Evolutionary conservation across 2,888 invertebrate genomes (phyloP).

Genomic region (Calameuta idolon): DNA sequence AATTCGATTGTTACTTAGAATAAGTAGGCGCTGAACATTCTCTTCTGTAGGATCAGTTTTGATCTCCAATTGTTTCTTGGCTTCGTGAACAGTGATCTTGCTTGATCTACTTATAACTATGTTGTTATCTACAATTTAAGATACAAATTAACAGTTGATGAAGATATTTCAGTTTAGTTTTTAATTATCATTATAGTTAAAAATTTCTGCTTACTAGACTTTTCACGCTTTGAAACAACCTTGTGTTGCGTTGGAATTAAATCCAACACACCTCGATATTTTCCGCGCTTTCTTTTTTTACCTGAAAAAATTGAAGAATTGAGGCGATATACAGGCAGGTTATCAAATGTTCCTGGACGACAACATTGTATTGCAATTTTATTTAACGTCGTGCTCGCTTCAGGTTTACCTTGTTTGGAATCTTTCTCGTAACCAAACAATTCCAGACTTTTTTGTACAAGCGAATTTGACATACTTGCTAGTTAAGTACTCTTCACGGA

Average conservation of each 20-base stretch:
- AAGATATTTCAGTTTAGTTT: conserved; percentile 20
- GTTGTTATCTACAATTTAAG: conserved; percentile 29
- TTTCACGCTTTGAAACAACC: conserved; percentile 46
- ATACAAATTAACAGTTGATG: neutral
- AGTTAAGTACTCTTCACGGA: too few species aligned
- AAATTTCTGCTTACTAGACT: conserved; percentile 44
- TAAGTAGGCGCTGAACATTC: conserved; percentile 69
- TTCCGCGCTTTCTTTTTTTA: conserved; percentile 41
- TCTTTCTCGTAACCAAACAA: conserved; percentile 67
- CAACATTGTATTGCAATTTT: too few species aligned
- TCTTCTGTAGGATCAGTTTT: conserved; percentile 64
- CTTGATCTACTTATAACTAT: conserved; percentile 35
- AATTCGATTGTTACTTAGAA: conserved; percentile 66
- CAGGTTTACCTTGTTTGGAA: conserved; percentile 42
- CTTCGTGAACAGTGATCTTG: conserved; percentile 51
- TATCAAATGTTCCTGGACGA: too few species aligned
- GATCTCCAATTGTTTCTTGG: conserved; percentile 44
- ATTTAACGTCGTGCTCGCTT: too few species aligned
- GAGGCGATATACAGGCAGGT: too few species aligned
- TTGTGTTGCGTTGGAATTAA: conserved; percentile 57
- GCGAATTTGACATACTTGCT: conserved; percentile 70
- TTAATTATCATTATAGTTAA: conserved; percentile 1
- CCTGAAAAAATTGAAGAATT: neutral
- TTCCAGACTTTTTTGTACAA: conserved; percentile 71
- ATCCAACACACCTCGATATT: conserved; percentile 52